Base-by-base conservation (phyloP, 2,113 vertebrate genomes). In the Zosterops borbonicus region DNA sequence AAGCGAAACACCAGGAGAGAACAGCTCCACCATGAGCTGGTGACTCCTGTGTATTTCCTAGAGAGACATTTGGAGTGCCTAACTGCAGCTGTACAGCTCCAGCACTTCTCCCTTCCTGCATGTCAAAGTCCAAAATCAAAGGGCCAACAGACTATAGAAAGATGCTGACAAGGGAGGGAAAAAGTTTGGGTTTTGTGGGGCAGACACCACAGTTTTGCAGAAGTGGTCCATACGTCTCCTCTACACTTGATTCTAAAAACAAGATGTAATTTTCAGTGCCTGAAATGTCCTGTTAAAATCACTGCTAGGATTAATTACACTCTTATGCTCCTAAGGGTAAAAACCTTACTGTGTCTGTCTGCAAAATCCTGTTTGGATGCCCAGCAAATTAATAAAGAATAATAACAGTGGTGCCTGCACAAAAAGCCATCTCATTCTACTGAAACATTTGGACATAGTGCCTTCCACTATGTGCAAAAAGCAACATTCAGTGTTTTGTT, bases 311-410 rank as follows among this genome's bases (percentile, higher is more conserved):
- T 76, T 92, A 91, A 96, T 92, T 90, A 88, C 13, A 67, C 19
- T 87, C 23, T 44, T 69, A 29, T 2, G 9, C 31, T 95, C 60
- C 83, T 79, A 55, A 71, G 69, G 52, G 75, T 79, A 75, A 80
- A 90, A 83, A 42, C 25, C 52, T 92, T 81, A 21, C 47, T 64
- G 21, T 49, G 62, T 53, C 28, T 83, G 63, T 41, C 90, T 84
- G 64, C 80, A 93, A 83, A 93, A 37, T 73, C 49, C 80, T 87
- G 44, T 58, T 90, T 87, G 90, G 88, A 96, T 89, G 73, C 52
- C 75, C 35, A 90, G 84, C 64, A 92, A 95, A 94, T 56, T 92
- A 83, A 90, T 81, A 71, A 94, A 89, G 59, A 90, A 80, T 87
- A 93, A 58, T 63, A 93, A 77, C n/a, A 78, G 70, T 39, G 58